Evolutionary conservation across 2,113 vertebrate species (phyloP).

Genomic region (Etheostoma cragini): DNA sequence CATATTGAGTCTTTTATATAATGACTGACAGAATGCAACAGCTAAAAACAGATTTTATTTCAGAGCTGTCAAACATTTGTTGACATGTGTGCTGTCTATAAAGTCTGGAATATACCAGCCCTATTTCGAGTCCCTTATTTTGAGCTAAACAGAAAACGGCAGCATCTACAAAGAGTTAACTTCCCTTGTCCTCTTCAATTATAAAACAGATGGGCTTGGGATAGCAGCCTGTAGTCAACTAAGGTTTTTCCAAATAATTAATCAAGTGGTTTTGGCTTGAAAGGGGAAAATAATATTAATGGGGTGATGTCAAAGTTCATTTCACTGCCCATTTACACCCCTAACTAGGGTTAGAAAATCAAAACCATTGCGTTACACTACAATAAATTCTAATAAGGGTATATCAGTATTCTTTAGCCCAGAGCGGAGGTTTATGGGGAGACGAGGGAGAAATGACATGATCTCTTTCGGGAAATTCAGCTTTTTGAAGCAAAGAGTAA

Average conservation of each 20-base stretch:
- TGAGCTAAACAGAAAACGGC: slow-evolving; percentile 17
- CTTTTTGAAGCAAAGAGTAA: slow-evolving; percentile 66
- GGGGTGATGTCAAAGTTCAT: slow-evolving; percentile 63
- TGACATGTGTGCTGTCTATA: slow-evolving; percentile 56
- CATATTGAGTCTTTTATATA: slow-evolving; percentile 56
- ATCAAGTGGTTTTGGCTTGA: slow-evolving; percentile 51
- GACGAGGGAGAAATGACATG: slow-evolving; percentile 63
- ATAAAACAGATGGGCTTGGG: slow-evolving; percentile 55
- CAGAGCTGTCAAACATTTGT: slow-evolving; percentile 70
- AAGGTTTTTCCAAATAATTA: slow-evolving; percentile 56
- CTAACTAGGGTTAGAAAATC: slow-evolving; percentile 46
- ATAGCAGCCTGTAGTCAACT: slow-evolving; percentile 31
- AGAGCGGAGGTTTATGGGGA: slow-evolving; percentile 47
- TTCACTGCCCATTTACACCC: slow-evolving; percentile 58
- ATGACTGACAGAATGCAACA: slow-evolving; percentile 70
- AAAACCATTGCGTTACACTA: slow-evolving; percentile 41
- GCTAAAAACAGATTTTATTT: slow-evolving; percentile 71
- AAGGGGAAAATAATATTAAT: slow-evolving; percentile 56
- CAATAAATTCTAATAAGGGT: slow-evolving; percentile 64
- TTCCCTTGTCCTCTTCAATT: slow-evolving; percentile 22
- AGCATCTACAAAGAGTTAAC: slow-evolving; percentile 17
- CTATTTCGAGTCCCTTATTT: slow-evolving; percentile 48
- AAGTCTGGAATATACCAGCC: slow-evolving; percentile 60
- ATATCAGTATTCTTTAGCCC: slow-evolving; percentile 25
- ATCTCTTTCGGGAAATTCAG: slow-evolving; percentile 72